Conservation (phyloP, 2,888 invertebrate genomes). For the Andrena flavipes region DNA sequence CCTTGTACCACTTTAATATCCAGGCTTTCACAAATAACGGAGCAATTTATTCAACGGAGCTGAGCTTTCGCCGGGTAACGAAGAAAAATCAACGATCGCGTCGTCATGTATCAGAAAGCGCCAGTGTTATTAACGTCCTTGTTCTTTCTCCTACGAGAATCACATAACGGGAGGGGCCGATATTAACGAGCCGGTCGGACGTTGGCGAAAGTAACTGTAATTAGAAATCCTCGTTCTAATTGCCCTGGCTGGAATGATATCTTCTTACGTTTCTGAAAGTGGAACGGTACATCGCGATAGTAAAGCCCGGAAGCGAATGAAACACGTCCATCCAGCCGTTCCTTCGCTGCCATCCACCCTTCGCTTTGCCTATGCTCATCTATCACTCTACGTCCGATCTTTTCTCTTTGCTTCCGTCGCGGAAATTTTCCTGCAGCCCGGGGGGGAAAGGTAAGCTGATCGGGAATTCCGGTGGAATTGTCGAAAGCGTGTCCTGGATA, state of each 20-base stretch:
- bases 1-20: no score
- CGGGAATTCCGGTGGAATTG: constrained; percentile 80
- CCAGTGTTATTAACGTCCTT: no score
- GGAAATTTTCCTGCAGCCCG: constrained; percentile 61
- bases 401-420: constrained; percentile 33
- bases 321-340: not conserved
- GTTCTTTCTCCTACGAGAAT: no score
- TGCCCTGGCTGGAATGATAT: not conserved
- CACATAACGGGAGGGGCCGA: no score
- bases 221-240: constrained; percentile 12
- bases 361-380: constrained; percentile 6
- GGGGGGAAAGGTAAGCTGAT: constrained; percentile 79
- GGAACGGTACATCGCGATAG: not conserved
- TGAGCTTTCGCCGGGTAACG: no score
- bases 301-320: not conserved
- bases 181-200: no score
- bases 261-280: not conserved
- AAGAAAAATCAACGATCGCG: no score
- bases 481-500: constrained; percentile 80
- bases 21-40: no score
- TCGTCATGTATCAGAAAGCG: no score
- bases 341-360: not conserved
- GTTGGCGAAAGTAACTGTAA: not conserved
- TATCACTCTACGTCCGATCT: constrained; percentile 17
- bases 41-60: no score